These are phyloP conservation scores for Acipenser ruthenus DNA, from an alignment of 2,797 vertebrate species.

Conservation along the genomic window DNA sequence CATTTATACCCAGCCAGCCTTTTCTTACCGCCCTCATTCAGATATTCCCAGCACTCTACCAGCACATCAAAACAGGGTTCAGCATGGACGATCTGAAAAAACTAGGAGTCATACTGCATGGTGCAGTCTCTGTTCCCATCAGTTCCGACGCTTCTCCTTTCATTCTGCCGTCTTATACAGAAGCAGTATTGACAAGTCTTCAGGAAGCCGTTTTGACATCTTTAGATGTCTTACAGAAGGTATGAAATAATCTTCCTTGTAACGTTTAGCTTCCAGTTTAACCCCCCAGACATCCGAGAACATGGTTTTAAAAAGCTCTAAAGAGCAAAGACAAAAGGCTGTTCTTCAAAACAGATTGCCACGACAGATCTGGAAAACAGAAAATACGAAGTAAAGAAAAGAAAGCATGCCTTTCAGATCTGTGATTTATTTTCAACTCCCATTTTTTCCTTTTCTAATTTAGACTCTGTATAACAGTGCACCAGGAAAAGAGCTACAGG, in stretches of 20 bases:
- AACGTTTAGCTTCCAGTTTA: background rate
- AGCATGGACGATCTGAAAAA: slow-evolving; percentile 93
- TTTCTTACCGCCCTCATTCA: slow-evolving; percentile 96
- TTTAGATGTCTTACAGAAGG: slow-evolving; percentile 96
- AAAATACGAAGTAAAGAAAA: background rate
- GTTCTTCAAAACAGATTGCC: no score
- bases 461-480: no score
- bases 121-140: slow-evolving; percentile 93
- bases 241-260: slow-evolving; percentile 36
- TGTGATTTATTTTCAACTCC: no score
- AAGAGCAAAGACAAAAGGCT: no score
- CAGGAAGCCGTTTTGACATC: slow-evolving; percentile 93
- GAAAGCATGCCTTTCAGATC: no score
- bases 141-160: slow-evolving; percentile 97
- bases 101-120: slow-evolving; percentile 86
- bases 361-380: background rate
- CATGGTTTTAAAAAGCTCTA: no score
- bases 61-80: slow-evolving; percentile 91
- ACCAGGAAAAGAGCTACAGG: no score
- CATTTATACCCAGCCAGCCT: slow-evolving; percentile 95
- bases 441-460: no score
- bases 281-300: no score
- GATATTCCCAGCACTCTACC: slow-evolving; percentile 95
- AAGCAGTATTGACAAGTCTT: slow-evolving; percentile 92
- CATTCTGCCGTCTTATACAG: slow-evolving; percentile 94